Conservation (phyloP, 1,140 invertebrate genomes). For the Pseudomyrmex concolor region DNA sequence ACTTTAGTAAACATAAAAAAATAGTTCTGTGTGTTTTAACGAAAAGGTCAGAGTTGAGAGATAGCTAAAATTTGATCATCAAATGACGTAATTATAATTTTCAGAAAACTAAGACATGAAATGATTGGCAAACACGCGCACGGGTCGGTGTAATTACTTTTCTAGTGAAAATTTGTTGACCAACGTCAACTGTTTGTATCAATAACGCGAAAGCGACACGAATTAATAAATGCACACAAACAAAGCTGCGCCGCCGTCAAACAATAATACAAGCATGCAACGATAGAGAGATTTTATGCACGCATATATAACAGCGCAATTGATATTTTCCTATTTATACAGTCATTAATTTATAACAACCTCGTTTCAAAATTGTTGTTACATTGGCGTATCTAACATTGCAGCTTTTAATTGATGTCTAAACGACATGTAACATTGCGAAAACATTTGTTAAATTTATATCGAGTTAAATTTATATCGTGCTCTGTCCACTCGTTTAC, state of each 20-base stretch:
- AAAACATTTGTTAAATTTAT: neutral
- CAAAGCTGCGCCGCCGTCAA: neutral
- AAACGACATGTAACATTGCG: neutral
- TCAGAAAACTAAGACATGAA: too few relatives aligned
- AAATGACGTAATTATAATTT: too few relatives aligned
- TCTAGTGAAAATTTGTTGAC: conserved; percentile 1
- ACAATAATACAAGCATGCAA: neutral
- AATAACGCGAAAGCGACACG: neutral
- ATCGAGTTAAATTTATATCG: too few relatives aligned
- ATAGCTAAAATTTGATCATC: too few relatives aligned
- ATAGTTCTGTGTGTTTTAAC: too few relatives aligned
- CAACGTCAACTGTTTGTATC: neutral
- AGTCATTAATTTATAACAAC: conserved; percentile 21
- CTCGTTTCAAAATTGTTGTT: neutral
- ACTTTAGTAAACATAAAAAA: too few relatives aligned
- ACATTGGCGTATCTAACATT: neutral
- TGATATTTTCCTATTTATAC: conserved; percentile 13
- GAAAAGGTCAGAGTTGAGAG: too few relatives aligned
- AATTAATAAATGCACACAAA: conserved; percentile 30
- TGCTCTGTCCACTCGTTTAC: too few relatives aligned
- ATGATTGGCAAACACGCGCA: neutral
- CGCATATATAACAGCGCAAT: neutral
- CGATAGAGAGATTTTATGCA: neutral
- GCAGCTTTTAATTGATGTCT: conserved; percentile 23
- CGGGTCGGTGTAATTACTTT: neutral